Base-by-base conservation (phyloP, 64 coral and sea anemone genomes). In the Montipora efflorescens region DNA sequence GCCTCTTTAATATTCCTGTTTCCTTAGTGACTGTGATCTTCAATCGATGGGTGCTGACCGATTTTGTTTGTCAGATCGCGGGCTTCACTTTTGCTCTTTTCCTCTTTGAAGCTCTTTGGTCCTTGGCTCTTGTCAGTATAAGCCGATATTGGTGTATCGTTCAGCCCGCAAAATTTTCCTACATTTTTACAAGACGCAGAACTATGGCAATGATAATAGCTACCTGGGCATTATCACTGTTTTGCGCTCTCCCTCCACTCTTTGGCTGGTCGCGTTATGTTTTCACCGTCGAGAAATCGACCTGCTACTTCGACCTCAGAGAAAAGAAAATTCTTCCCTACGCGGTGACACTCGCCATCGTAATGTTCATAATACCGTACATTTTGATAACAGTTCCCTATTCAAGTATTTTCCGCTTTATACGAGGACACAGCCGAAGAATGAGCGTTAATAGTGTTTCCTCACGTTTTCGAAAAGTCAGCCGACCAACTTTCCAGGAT, bases 111-210 rank as follows among this genome's bases (percentile, higher is more conserved):
- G 95, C 92, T 10, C 78, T 97, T 6, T 97, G 87, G 25, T 97
- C 96, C 2, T 89, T 97, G 19, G 96, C 96, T 6, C 83, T 97
- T 14, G 96, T 97, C 36, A 97, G 96, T 19, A 84, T 92, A 43
- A 92, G 92, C n/a, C 82, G 96, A n/a, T 97, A 97, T 84, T 97
- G 96, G 36, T 97, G 96, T 59, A 86, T 97, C n/a, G 96, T 97
- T 2, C 83, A 94, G 18, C 96, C 96, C 4, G 91, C 89, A 12
- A 97, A 95, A 64, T 97, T 97, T 14, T 88, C 93, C 6, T 67
- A 89, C 48, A 83, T 97, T 44, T 97, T 97, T 4, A 92, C 93
- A 43, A 94, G 91, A 14, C 90, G 78, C 23, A 23, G 85, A 83
- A 97, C 96, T 18, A 88, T 74, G 23, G 43, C 89, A 1, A 94